Evolutionary conservation across 2,888 invertebrate species (phyloP).

Genomic region (Taphrorychus bicolor): DNA sequence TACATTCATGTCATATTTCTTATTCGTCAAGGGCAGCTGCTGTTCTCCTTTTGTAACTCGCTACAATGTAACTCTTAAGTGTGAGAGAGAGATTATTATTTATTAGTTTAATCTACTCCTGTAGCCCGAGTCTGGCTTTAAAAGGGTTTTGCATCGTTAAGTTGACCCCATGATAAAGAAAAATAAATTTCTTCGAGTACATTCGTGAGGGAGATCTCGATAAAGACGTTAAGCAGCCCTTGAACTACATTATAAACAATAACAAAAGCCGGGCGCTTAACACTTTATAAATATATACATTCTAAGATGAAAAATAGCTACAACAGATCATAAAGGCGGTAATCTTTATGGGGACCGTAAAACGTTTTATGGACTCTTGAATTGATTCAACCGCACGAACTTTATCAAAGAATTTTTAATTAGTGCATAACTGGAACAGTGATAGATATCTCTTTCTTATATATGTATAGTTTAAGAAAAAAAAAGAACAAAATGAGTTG

Average conservation of each 20-base stretch:
- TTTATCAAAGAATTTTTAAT: constrained; percentile 36
- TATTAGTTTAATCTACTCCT: constrained; percentile 28
- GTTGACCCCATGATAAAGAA: background rate
- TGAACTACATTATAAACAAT: constrained; percentile 16
- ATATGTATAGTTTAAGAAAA: too few relatives aligned
- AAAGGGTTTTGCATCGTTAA: too few relatives aligned
- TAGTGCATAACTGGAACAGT: constrained; percentile 20
- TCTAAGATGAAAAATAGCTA: constrained; percentile 35
- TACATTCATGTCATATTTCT: constrained; percentile 59
- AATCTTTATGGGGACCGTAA: constrained; percentile 45
- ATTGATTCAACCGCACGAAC: constrained; percentile 40
- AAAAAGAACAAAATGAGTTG: too few relatives aligned
- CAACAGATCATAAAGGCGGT: constrained; percentile 42
- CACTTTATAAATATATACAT: constrained; percentile 38
- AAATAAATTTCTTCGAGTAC: too few relatives aligned
- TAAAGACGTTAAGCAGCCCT: constrained; percentile 17
- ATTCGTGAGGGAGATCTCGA: background rate
- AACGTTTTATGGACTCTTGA: constrained; percentile 45
- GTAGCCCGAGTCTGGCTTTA: background rate
- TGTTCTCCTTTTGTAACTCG: constrained; percentile 48
- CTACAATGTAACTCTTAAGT: constrained; percentile 32
- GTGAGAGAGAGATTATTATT: constrained; percentile 34
- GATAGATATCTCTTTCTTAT: background rate
- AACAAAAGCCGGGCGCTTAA: constrained; percentile 28
- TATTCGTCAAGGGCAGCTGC: constrained; percentile 60